Conservation (phyloP, 2,113 vertebrate species). For the Protomyctophum bolini region DNA sequence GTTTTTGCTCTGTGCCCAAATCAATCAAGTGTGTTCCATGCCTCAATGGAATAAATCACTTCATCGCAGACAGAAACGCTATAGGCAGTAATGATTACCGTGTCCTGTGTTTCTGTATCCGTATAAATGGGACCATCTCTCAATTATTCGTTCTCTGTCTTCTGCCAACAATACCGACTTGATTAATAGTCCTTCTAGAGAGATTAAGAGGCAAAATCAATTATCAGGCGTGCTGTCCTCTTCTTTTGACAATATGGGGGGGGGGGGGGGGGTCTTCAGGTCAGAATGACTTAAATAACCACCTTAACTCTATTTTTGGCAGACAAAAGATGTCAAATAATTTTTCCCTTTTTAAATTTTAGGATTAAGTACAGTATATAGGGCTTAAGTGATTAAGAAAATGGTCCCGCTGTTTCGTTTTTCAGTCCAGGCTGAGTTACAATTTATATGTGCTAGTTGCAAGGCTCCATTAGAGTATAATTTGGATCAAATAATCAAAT, state of each 20-base stretch:
- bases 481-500: conserved; percentile 36
- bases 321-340: too few species aligned
- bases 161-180: conserved; percentile 38
- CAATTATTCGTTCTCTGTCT: conserved; percentile 47
- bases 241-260: conserved; percentile 58
- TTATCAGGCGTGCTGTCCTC: conserved; percentile 42
- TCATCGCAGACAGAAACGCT: conserved; percentile 37
- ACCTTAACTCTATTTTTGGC: too few species aligned
- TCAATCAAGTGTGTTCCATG: conserved; percentile 44
- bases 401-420: too few species aligned
- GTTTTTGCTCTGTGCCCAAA: conserved; percentile 36
- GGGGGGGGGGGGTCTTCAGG: too few species aligned
- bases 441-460: conserved; percentile 13
- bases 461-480: conserved; percentile 25
- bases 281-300: too few species aligned
- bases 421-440: conserved; percentile 5
- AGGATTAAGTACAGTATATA: too few species aligned
- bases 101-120: conserved; percentile 20
- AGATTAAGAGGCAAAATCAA: conserved; percentile 54
- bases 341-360: too few species aligned
- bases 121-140: conserved; percentile 46
- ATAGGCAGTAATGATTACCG: conserved; percentile 38
- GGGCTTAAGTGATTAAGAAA: too few species aligned
- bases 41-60: background rate
- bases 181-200: conserved; percentile 65